Evolutionary conservation across 2,797 vertebrate genomes (phyloP).

Genomic region (Acropternis orthonyx): DNA sequence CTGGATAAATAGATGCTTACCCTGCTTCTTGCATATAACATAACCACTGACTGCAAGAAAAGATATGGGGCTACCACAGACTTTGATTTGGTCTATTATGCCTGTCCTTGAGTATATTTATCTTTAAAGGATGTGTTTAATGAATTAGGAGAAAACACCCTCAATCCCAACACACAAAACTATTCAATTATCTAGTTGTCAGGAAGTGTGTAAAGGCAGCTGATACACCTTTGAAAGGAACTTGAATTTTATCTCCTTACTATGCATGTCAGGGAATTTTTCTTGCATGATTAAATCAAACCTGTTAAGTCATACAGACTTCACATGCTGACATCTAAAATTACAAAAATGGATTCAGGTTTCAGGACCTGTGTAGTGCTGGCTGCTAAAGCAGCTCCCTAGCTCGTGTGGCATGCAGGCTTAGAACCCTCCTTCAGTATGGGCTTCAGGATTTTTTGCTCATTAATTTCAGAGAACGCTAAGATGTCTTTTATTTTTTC

Average conservation of each 20-base stretch:
- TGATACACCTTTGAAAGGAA: not conserved
- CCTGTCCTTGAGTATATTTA: not conserved
- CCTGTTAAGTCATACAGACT: not conserved
- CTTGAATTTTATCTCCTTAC: not conserved
- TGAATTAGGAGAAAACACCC: not conserved
- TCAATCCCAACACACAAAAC: not conserved
- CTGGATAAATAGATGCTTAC: not conserved
- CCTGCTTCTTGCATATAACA: not conserved
- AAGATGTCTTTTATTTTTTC: not conserved
- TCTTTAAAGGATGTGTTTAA: not conserved
- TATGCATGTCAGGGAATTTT: not conserved
- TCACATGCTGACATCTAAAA: not conserved
- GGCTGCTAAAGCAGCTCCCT: not conserved
- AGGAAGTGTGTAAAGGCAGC: not conserved
- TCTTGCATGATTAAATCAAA: not conserved
- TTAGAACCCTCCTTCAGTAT: not conserved
- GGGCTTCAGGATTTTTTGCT: not conserved
- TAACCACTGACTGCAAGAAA: not conserved
- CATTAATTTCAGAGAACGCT: conserved; percentile 1
- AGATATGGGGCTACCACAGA: not conserved
- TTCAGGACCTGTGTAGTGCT: not conserved
- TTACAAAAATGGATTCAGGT: not conserved
- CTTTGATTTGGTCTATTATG: not conserved
- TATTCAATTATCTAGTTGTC: not conserved
- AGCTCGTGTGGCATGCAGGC: not conserved